phyloP scores from a whole-genome alignment of 2,888 invertebrate species.

The Microchrysa polita region DNA sequence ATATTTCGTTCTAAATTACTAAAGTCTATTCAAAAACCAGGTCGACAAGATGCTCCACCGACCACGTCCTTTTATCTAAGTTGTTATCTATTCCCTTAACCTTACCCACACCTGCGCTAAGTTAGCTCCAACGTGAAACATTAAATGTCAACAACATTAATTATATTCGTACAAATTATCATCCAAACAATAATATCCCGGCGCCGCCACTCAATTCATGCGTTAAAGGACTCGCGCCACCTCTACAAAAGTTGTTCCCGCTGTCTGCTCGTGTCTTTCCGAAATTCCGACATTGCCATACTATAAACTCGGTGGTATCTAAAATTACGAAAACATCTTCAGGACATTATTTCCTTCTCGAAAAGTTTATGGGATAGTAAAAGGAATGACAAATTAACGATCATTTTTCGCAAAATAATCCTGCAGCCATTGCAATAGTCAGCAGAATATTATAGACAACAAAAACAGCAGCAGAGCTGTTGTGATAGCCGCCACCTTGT shows the following conservation, averaged over 20 bases:
- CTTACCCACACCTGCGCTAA: background rate
- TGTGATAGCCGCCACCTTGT: background rate
- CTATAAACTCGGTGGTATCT: conserved; percentile 8
- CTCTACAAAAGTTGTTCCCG: background rate
- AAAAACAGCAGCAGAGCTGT: background rate
- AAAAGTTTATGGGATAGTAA: conserved; percentile 32
- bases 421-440: conserved; percentile 19
- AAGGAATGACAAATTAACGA: conserved; percentile 36
- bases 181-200: conserved; percentile 2
- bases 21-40: too few relatives aligned
- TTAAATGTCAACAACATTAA: conserved; percentile 2
- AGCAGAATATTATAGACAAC: background rate
- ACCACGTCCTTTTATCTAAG: background rate
- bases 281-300: conserved; percentile 5
- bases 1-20: too few relatives aligned
- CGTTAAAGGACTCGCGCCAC: background rate
- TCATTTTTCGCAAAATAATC: conserved; percentile 34
- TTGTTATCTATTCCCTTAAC: conserved; percentile 1
- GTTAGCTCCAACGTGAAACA: background rate
- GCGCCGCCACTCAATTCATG: conserved; percentile 6
- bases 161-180: conserved; percentile 7
- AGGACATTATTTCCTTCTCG: conserved; percentile 10
- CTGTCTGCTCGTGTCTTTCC: background rate
- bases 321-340: conserved; percentile 9
- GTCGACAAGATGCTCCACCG: too few relatives aligned